A percentile compares a stretch with the other conserved stretches of the same genome.
Evolutionary conservation across 2,113 vertebrate species (phyloP).

Genomic region (Tinamus guttatus): DNA sequence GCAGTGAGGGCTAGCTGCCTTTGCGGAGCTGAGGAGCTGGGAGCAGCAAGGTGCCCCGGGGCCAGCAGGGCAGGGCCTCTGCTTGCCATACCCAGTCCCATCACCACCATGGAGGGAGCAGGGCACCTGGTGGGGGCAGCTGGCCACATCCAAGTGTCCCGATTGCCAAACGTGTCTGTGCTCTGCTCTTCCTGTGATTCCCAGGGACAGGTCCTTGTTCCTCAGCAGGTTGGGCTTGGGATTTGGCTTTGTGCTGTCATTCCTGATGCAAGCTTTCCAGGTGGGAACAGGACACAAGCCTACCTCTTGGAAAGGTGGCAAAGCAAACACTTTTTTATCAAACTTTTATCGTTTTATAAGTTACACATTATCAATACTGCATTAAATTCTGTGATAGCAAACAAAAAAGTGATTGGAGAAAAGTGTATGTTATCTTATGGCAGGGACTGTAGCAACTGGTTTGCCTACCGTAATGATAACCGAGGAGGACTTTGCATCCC

Average conservation of each 20-base stretch:
- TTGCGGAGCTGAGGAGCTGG: neutral
- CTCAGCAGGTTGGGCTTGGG: accelerated
- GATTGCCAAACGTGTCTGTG: too few species aligned
- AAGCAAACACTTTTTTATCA: neutral
- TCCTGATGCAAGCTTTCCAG: accelerated
- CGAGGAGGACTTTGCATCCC: neutral
- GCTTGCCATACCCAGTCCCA: neutral
- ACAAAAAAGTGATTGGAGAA: neutral
- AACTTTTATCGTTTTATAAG: neutral
- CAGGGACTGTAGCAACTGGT: neutral
- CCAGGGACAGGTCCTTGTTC: accelerated
- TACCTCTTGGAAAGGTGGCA: neutral
- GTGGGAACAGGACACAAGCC: neutral
- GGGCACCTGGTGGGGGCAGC: too few species aligned
- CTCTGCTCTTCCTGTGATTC: accelerated
- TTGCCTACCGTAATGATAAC: neutral
- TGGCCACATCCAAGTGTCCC: too few species aligned
- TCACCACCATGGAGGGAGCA: too few species aligned
- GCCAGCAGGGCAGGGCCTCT: neutral
- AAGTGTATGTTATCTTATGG: neutral
- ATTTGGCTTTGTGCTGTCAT: neutral
- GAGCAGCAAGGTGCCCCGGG: accelerated
- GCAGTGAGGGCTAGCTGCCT: accelerated
- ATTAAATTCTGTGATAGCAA: neutral
- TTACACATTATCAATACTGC: neutral